Evolutionary conservation across 2,888 invertebrate genomes (phyloP).

Genomic region (Ryuthela nishihirai): DNA sequence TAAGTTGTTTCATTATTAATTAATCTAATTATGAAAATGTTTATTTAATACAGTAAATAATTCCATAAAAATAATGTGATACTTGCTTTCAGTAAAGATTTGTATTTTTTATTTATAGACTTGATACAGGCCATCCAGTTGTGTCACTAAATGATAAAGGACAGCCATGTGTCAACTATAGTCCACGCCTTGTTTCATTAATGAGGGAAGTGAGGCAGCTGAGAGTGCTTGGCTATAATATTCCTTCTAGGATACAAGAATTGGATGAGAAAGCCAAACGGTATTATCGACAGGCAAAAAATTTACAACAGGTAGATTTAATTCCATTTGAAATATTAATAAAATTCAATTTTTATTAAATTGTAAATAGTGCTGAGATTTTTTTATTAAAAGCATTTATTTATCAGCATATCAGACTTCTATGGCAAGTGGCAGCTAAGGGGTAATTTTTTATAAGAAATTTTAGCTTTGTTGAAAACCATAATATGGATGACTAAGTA

Average conservation of each 20-base stretch:
- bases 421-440: too few relatives aligned
- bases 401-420: too few relatives aligned
- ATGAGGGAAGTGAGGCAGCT: slow-evolving; percentile 86
- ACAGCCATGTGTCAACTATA: slow-evolving; percentile 69
- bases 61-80: neutral
- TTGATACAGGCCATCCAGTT: slow-evolving; percentile 68
- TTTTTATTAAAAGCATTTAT: too few relatives aligned
- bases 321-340: neutral
- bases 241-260: slow-evolving; percentile 69
- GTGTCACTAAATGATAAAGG: slow-evolving; percentile 67
- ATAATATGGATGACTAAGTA: too few relatives aligned
- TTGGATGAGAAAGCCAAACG: slow-evolving; percentile 68
- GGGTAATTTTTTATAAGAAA: too few relatives aligned
- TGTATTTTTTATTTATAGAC: slow-evolving; percentile 48
- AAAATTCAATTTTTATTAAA: neutral
- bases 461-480: too few relatives aligned
- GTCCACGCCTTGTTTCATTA: slow-evolving; percentile 74
- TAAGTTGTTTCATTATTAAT: too few relatives aligned
- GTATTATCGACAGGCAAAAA: slow-evolving; percentile 77
- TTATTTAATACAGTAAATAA: neutral
- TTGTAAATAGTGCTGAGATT: neutral
- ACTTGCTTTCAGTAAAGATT: neutral
- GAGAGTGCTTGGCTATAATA: slow-evolving; percentile 69
- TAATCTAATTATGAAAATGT: neutral
- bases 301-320: slow-evolving; percentile 72